Evolutionary conservation across 1,140 invertebrate genomes (phyloP), one percentile per base, ranked within the genome.

Genomic region (Chironomus striatipennis): DNA sequence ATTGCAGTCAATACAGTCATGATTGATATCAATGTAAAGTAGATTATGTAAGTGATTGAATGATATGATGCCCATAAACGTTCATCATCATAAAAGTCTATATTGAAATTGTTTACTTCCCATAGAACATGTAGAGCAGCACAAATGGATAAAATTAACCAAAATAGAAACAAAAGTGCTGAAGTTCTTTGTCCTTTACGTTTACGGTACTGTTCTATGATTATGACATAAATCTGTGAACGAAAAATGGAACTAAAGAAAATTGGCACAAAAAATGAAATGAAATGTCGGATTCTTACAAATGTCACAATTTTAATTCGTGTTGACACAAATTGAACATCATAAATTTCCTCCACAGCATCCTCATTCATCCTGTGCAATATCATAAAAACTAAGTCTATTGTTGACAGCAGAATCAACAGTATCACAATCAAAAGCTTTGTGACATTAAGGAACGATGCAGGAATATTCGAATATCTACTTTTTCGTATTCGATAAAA

Each of bases 121-220:
- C 87, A 87, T 78, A 91, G 85, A 77, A 91, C 90, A 78, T 90
- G 89, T 24, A 91, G 83, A 75, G 88, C 79, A 72, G 89, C 90
- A 78, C 87, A 90, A 57, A 94, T 8, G 10, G 85, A 81, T 74
- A 91, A 79, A 7, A 93, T 79, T 34, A 93, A 84, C 93, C 93
- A 96, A 84, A 94, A 96, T 74, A 92, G 83, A 80, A 94, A 94
- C 76, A 93, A 81, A 73, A 93, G 84, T 43, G 93, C 94, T 42
- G 94, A 96, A 47, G 2, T 47, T 12, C 43, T 8, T 12, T 47
- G 43, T 3, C 43, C 43, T 47, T 47, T 47, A 1, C 15, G 9
- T 8, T 12, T 8, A 47, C 15, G 43, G 15, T 12, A 47, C 8
- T 47, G 2, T 47, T 47, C 9, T 12, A 47, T 2, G 9, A 47